phyloP scores from a whole-genome alignment of 2,888 invertebrate species.

The Scaeva pyrastri region DNA sequence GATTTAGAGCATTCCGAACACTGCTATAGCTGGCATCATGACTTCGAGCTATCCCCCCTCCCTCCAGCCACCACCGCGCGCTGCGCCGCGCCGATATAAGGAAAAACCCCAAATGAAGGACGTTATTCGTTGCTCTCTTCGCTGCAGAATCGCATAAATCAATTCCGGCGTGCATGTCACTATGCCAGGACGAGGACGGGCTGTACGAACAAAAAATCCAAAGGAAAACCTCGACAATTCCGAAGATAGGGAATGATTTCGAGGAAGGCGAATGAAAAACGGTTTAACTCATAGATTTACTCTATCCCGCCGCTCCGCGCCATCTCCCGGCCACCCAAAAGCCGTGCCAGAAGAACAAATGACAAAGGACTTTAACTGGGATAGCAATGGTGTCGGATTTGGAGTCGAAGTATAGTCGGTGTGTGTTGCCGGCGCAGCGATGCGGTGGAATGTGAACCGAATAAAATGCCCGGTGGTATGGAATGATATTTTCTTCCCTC shows the following conservation, averaged over 20 bases:
- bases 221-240: slow-evolving; percentile 33
- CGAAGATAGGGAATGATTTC: slow-evolving; percentile 21
- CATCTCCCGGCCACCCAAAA: no score
- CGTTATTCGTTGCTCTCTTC: slow-evolving; percentile 57
- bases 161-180: slow-evolving; percentile 72
- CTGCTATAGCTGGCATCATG: slow-evolving; percentile 28
- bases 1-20: slow-evolving; percentile 67
- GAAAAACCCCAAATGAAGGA: slow-evolving; percentile 37
- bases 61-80: neutral
- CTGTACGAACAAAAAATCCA: slow-evolving; percentile 14
- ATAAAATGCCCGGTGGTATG: neutral
- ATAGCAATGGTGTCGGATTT: slow-evolving; percentile 15
- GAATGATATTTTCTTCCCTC: slow-evolving; percentile 39
- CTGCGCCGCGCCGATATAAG: slow-evolving; percentile 1
- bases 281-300: slow-evolving; percentile 65
- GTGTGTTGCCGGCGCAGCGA: neutral
- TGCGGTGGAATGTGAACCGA: slow-evolving; percentile 29
- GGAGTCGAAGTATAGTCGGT: neutral
- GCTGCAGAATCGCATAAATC: slow-evolving; percentile 69
- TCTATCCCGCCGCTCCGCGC: slow-evolving; percentile 14
- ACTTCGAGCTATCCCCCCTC: slow-evolving; percentile 13
- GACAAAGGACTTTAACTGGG: slow-evolving; percentile 44
- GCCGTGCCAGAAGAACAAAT: slow-evolving; percentile 53
- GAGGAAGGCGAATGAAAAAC: slow-evolving; percentile 52
- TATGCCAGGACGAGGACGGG: slow-evolving; percentile 42